Percentiles rank a stretch among this genome's conserved stretches.
Evolutionary conservation across 2,113 vertebrate genomes (phyloP).

Genomic region (Eidolon helvum): DNA sequence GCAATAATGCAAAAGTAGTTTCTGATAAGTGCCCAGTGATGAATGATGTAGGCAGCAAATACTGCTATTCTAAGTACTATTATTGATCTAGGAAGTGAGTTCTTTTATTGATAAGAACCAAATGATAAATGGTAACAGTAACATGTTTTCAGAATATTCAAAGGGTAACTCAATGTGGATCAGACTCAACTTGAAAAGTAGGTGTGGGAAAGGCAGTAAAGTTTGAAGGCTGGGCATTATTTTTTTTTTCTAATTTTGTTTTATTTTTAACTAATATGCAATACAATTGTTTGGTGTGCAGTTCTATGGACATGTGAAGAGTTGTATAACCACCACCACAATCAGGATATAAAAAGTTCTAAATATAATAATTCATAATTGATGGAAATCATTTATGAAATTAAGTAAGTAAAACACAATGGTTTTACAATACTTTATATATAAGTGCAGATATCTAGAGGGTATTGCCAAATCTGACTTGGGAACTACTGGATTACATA

Average conservation of each 20-base stretch:
- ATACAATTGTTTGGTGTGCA: background rate
- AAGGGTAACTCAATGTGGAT: background rate
- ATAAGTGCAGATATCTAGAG: background rate
- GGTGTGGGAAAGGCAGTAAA: background rate
- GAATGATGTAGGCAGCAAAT: constrained; percentile 34
- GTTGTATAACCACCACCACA: background rate
- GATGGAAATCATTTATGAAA: background rate
- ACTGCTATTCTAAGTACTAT: constrained; percentile 29
- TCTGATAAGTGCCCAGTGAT: constrained; percentile 21
- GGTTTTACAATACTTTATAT: background rate
- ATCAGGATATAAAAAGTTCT: background rate
- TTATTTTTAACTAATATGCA: background rate
- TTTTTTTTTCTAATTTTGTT: background rate
- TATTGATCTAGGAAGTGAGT: constrained; percentile 31
- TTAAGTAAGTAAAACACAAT: constrained; percentile 1
- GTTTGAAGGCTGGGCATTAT: background rate
- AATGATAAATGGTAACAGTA: background rate
- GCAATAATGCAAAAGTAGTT: constrained; percentile 17
- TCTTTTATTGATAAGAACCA: constrained; percentile 37
- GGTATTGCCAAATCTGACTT: background rate
- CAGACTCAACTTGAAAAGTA: background rate
- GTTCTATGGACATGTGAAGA: too few species aligned
- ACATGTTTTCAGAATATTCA: background rate
- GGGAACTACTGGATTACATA: background rate
- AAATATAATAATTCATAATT: background rate